These are phyloP conservation scores for Isaurus tuberculatus DNA, from an alignment of 92 coral and sea anemone species.

Conservation along the genomic window DNA sequence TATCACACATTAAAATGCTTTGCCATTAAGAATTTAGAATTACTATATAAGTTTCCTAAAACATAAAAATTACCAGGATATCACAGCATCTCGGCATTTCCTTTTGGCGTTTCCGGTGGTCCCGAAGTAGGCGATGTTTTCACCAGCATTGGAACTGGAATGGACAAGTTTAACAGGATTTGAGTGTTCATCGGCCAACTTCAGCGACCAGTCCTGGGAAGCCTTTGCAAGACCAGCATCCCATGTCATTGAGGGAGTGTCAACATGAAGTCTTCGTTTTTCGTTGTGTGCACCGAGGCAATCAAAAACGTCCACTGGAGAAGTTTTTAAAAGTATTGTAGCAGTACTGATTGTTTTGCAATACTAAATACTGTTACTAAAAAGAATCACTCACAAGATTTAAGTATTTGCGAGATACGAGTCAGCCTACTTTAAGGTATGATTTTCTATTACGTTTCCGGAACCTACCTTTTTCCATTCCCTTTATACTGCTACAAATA, in stretches of 20 bases:
- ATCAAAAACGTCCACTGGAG: not conserved
- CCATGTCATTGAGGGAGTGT: not conserved
- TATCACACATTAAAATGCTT: no score
- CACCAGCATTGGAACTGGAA: not conserved
- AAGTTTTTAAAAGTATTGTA: not conserved
- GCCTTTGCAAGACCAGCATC: constrained; percentile 14
- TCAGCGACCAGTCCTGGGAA: not conserved
- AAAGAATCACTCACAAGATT: no score
- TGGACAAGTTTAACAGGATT: not conserved
- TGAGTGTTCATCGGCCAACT: not conserved
- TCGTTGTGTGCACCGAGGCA: not conserved
- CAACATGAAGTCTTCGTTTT: constrained; percentile 7
- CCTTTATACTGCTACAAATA: no score
- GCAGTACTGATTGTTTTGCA: no score
- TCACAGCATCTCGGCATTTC: constrained; percentile 12
- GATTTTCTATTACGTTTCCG: no score
- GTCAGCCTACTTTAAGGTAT: no score
- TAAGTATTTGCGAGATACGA: no score
- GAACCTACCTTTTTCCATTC: no score
- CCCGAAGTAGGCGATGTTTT: not conserved
- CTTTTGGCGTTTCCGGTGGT: not conserved
- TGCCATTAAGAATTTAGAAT: no score
- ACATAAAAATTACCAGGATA: not conserved
- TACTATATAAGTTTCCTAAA: no score
- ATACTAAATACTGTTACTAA: no score